Conservation (phyloP, 2,113 vertebrate species). For the Lucifuga dentata region DNA sequence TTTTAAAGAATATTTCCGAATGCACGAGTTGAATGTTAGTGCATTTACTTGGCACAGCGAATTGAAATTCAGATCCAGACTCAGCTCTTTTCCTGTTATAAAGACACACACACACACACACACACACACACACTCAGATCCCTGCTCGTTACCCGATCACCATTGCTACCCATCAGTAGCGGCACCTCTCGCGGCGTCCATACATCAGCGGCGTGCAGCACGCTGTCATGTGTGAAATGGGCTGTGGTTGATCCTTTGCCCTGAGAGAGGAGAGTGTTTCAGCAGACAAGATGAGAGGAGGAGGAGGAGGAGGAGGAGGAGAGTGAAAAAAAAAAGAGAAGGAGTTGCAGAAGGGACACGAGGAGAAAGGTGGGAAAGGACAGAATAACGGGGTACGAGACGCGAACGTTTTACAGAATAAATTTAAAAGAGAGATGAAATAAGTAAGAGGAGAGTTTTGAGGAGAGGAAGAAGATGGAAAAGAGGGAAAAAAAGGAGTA, state of each 20-base stretch:
- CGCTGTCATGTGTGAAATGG: constrained; percentile 77
- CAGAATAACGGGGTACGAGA: constrained; percentile 37
- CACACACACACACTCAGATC: constrained; percentile 23
- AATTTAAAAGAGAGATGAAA: constrained; percentile 42
- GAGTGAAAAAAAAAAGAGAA: neutral
- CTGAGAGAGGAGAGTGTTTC: constrained; percentile 69
- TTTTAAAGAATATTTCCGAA: constrained; percentile 57
- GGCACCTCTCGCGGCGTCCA: constrained; percentile 57
- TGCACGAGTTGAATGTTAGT: constrained; percentile 60
- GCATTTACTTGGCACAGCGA: constrained; percentile 34
- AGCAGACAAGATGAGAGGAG: constrained; percentile 59
- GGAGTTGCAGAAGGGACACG: constrained; percentile 14
- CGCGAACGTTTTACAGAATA: constrained; percentile 22
- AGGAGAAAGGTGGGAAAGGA: constrained; percentile 15
- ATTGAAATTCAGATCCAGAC: constrained; percentile 61
- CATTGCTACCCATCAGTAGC: constrained; percentile 60
- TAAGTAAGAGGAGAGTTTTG: constrained; percentile 18
- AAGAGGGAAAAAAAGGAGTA: neutral
- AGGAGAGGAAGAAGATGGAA: constrained; percentile 6
- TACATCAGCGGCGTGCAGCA: constrained; percentile 67
- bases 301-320: constrained; percentile 2
- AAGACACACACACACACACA: constrained; percentile 18
- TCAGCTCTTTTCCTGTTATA: constrained; percentile 31
- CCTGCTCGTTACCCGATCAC: constrained; percentile 62
- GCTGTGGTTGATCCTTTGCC: constrained; percentile 72